Percentiles rank a stretch among this genome's conserved stretches.
These are phyloP conservation scores for Bettongia penicillata DNA, from an alignment of 2,113 vertebrate species.

Conservation along the genomic window DNA sequence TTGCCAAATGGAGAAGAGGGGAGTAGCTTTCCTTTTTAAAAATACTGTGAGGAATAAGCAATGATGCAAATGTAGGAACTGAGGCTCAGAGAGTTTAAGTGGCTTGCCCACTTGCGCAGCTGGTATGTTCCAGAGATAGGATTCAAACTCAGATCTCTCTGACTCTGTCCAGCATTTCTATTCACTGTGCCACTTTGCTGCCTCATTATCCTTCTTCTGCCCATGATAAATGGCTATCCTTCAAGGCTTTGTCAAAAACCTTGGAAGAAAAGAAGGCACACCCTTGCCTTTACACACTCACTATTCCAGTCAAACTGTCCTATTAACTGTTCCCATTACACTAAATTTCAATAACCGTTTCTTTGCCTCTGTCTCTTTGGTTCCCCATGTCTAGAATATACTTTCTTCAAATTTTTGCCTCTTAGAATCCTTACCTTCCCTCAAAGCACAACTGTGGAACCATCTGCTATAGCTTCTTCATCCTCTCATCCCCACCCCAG, in stretches of 20 bases:
- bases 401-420: neutral
- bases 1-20: neutral
- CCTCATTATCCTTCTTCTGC: neutral
- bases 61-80: neutral
- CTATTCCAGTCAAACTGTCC: neutral
- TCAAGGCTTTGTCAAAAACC: neutral
- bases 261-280: neutral
- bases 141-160: neutral
- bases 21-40: conserved; percentile 12
- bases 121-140: neutral
- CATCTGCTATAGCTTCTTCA: neutral
- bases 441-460: neutral
- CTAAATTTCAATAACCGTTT: neutral
- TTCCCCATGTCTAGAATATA: neutral
- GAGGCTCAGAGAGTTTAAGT: neutral
- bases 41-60: neutral
- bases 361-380: neutral
- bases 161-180: neutral
- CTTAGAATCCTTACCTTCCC: neutral
- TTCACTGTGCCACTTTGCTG: neutral
- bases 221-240: neutral
- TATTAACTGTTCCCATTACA: neutral
- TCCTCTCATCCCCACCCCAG: neutral
- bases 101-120: neutral
- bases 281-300: neutral